Evolutionary conservation across 2,797 vertebrate genomes (phyloP).

Genomic region (Uromys caudimaculatus): DNA sequence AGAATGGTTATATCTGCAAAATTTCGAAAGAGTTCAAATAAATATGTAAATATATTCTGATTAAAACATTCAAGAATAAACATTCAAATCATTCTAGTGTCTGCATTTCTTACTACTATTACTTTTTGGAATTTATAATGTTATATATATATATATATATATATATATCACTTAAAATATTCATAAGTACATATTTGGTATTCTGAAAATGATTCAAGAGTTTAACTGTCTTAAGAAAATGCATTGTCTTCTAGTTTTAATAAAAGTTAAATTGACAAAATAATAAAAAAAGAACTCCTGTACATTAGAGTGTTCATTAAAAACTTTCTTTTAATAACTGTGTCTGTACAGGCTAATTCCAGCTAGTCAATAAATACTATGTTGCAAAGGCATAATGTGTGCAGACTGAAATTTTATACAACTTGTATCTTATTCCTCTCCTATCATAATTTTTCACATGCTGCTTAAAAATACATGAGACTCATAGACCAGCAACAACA

Average conservation of each 20-base stretch:
- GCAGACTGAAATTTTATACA: neutral
- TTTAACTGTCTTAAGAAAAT: slow-evolving; percentile 19
- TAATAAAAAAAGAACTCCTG: neutral
- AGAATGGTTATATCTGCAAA: slow-evolving; percentile 31
- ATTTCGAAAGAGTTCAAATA: neutral
- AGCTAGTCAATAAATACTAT: neutral
- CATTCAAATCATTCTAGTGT: neutral
- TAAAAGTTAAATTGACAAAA: neutral
- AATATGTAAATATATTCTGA: neutral
- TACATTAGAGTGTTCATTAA: neutral
- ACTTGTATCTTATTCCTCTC: neutral
- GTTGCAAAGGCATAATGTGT: neutral
- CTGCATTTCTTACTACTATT: neutral
- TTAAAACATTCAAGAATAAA: neutral
- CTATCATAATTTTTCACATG: neutral
- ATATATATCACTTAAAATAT: slow-evolving; percentile 12
- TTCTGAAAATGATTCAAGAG: slow-evolving; percentile 31
- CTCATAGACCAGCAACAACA: neutral
- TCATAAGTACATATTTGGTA: neutral
- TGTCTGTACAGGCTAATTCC: neutral
- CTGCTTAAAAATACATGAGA: neutral
- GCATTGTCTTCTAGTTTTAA: neutral
- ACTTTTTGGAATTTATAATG: slow-evolving; percentile 33
- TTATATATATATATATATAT: neutral
- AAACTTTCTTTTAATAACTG: neutral